Percentiles rank a stretch among this genome's conserved stretches.
Conservation (phyloP, 2,113 vertebrate species). For the Ondatra zibethicus region DNA sequence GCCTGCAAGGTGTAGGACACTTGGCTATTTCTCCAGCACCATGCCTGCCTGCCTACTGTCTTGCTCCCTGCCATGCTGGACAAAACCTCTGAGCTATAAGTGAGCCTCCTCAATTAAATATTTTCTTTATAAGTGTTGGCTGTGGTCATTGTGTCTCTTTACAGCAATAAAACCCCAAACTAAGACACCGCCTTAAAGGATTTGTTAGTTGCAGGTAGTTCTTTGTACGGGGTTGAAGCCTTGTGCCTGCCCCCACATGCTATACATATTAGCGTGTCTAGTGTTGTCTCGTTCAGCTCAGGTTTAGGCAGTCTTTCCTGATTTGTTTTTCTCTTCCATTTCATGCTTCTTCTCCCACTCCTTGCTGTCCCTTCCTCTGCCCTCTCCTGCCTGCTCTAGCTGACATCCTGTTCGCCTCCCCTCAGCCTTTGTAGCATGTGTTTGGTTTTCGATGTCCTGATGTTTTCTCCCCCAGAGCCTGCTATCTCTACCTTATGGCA, state of each 20-base stretch:
- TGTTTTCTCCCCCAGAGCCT: not conserved
- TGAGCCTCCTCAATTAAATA: no score
- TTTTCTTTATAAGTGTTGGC: no score
- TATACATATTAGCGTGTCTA: not conserved
- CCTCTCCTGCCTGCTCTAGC: not conserved
- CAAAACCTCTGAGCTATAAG: no score
- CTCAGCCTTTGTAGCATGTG: no score
- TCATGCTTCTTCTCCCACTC: not conserved
- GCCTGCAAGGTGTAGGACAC: no score
- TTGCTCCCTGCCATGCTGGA: no score
- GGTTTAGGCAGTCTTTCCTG: not conserved
- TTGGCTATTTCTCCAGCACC: no score
- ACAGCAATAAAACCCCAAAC: no score
- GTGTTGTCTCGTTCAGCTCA: not conserved
- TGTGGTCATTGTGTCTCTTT: no score
- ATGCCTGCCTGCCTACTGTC: no score
- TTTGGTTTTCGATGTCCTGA: no score
- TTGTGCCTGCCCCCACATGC: not conserved
- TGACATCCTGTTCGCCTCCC: rapidly evolving
- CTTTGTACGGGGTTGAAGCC: not conserved
- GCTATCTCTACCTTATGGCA: not conserved
- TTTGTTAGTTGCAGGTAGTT: not conserved
- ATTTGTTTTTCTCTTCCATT: not conserved
- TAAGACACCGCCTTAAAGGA: not conserved
- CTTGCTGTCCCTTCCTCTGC: not conserved